Conservation (phyloP, 2,888 invertebrate genomes). For the Eristalis intricaria region DNA sequence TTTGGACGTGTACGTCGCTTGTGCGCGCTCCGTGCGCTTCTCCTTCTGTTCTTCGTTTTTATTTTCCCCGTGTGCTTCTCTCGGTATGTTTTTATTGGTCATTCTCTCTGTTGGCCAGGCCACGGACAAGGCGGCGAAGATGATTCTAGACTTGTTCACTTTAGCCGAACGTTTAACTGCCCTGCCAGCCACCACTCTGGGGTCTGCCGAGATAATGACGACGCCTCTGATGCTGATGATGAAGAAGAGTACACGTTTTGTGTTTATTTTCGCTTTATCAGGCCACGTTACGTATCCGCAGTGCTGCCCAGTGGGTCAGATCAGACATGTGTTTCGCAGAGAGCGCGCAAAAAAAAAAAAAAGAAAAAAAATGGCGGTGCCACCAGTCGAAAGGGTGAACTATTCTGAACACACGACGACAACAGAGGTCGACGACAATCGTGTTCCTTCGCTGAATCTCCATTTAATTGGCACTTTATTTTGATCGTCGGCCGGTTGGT, state of each 20-base stretch:
- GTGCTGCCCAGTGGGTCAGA: conserved; percentile 67
- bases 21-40: conserved; percentile 13
- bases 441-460: conserved; percentile 6
- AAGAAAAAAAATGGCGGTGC: not conserved
- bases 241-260: conserved; percentile 12
- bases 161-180: conserved; percentile 44
- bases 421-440: conserved; percentile 20
- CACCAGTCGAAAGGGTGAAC: conserved; percentile 49
- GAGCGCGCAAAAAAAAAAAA: not conserved
- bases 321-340: conserved; percentile 59
- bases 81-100: conserved; percentile 54
- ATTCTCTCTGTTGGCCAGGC: conserved; percentile 31
- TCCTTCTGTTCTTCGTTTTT: too few relatives aligned
- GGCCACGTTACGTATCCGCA: conserved; percentile 56
- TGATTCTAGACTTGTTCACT: conserved; percentile 31
- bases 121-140: not conserved
- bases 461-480: conserved; percentile 63
- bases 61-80: conserved; percentile 4
- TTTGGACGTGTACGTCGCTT: conserved; percentile 11
- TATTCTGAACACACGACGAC: not conserved
- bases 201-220: conserved; percentile 1
- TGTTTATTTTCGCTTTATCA: conserved; percentile 54
- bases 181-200: conserved; percentile 17
- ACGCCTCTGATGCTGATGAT: not conserved
- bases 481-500: conserved; percentile 7